Percentiles rank a stretch among this genome's conserved stretches.
These are phyloP conservation scores for Sussaba pulchella DNA, from an alignment of 2,888 invertebrate genomes.

Conservation along the genomic window DNA sequence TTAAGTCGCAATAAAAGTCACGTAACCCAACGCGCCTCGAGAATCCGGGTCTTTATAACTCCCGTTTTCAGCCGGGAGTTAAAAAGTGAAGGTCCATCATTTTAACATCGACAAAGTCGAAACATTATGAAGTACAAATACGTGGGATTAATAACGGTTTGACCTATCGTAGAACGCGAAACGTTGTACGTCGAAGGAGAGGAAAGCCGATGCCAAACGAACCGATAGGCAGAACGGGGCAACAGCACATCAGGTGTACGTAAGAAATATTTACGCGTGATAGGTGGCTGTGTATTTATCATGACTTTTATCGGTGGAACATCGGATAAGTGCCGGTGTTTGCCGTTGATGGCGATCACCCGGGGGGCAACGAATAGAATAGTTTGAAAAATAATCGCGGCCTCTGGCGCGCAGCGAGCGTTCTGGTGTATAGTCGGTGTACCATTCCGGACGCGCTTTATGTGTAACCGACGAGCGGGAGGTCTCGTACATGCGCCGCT, in stretches of 20 bases:
- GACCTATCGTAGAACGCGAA: slow-evolving; percentile 53
- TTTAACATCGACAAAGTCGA: slow-evolving; percentile 27
- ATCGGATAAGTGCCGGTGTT: slow-evolving; percentile 61
- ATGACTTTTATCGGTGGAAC: slow-evolving; percentile 60
- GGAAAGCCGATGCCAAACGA: slow-evolving; percentile 64
- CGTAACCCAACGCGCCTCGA: background rate
- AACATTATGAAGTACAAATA: slow-evolving; percentile 43
- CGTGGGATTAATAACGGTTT: slow-evolving; percentile 53
- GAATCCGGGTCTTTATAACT: slow-evolving; percentile 28
- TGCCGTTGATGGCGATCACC: slow-evolving; percentile 39
- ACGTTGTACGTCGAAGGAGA: slow-evolving; percentile 2
- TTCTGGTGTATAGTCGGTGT: slow-evolving; percentile 52
- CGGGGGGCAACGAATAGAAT: slow-evolving; percentile 64
- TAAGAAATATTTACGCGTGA: slow-evolving; percentile 65
- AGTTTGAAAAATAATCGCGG: slow-evolving; percentile 62
- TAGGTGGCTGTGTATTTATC: slow-evolving; percentile 66
- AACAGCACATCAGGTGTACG: slow-evolving; percentile 47
- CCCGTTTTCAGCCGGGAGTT: too few relatives aligned
- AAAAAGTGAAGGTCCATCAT: slow-evolving; percentile 19
- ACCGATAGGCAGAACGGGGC: slow-evolving; percentile 40
- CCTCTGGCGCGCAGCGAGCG: slow-evolving; percentile 33
- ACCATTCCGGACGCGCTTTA: slow-evolving; percentile 33
- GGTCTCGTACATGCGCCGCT: slow-evolving; percentile 17
- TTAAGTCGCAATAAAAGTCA: background rate
- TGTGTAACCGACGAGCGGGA: slow-evolving; percentile 28